phyloP scores from a whole-genome alignment of 1,140 invertebrate genomes.

The Rhyacophila brunnea region DNA sequence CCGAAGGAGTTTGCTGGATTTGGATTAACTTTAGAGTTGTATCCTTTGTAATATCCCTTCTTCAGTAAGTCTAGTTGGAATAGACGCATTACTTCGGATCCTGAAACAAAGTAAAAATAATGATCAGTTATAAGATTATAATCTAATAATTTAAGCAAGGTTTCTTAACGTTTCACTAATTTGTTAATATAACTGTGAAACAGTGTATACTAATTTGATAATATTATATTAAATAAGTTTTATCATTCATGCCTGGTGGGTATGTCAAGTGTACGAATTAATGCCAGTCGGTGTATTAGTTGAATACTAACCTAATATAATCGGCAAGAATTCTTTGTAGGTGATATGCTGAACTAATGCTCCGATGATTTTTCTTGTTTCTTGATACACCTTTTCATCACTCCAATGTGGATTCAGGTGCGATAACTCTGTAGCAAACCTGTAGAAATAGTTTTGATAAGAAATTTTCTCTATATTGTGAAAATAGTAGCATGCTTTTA shows the following conservation, averaged over 20 bases:
- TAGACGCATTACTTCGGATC: conserved; percentile 66
- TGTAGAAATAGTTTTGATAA: conserved; percentile 35
- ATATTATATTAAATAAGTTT: conserved; percentile 6
- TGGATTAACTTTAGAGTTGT: conserved; percentile 80
- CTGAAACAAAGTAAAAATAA: conserved; percentile 40
- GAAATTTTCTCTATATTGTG: conserved; percentile 4
- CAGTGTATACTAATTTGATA: too few species aligned
- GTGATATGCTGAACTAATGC: conserved; percentile 85
- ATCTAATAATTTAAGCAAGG: too few species aligned
- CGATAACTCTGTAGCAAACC: conserved; percentile 73
- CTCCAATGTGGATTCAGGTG: conserved; percentile 83
- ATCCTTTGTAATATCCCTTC: conserved; percentile 67
- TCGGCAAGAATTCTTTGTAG: conserved; percentile 85
- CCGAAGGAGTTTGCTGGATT: conserved; percentile 90
- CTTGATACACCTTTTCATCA: conserved; percentile 86
- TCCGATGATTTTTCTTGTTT: conserved; percentile 77
- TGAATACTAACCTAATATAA: conserved; percentile 65
- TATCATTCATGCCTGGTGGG: too few species aligned
- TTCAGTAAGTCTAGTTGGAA: conserved; percentile 67
- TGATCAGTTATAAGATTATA: too few species aligned
- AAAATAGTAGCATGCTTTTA: not conserved
- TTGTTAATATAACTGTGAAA: too few species aligned
- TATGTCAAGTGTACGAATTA: too few species aligned
- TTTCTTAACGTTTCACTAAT: too few species aligned
- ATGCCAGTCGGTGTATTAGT: not conserved